Evolutionary conservation across 2,888 invertebrate genomes (phyloP).

Genomic region (Drosophila subquinaria): DNA sequence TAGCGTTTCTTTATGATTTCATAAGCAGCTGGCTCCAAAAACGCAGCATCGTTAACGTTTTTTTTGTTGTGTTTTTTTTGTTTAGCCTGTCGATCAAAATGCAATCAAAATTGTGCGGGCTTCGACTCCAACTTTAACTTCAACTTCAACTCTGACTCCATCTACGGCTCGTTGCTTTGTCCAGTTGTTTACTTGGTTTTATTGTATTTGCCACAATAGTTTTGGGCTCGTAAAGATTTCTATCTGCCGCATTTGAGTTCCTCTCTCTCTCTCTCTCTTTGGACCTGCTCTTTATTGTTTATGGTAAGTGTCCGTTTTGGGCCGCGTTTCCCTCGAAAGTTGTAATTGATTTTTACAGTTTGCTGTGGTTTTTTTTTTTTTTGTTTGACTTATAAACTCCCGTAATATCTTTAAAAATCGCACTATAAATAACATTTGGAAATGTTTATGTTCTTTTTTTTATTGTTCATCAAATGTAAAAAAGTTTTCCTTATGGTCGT

Average conservation of each 20-base stretch:
- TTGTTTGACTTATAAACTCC: conserved; percentile 46
- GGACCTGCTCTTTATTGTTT: conserved; percentile 63
- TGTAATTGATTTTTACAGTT: conserved; percentile 72
- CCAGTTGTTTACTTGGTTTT: conserved; percentile 52
- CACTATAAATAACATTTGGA: conserved; percentile 52
- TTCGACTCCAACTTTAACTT: conserved; percentile 13
- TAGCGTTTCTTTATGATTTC: conserved; percentile 57
- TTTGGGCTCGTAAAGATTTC: conserved; percentile 69
- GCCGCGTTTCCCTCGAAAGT: conserved; percentile 21
- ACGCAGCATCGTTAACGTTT: conserved; percentile 32
- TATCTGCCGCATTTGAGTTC: conserved; percentile 38
- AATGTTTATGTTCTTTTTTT: conserved; percentile 27
- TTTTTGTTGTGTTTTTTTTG: conserved; percentile 49
- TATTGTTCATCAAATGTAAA: background rate
- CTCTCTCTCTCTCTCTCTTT: conserved; percentile 2
- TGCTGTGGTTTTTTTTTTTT: conserved; percentile 34
- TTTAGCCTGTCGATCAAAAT: conserved; percentile 76
- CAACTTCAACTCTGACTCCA: conserved; percentile 14
- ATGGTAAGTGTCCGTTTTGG: conserved; percentile 65
- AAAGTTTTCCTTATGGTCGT: conserved; percentile 2
- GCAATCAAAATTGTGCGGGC: conserved; percentile 79
- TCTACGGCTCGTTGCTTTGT: conserved; percentile 38
- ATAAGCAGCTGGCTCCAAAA: conserved; percentile 57
- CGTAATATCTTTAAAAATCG: conserved; percentile 43
- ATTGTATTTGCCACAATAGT: conserved; percentile 69